Conservation (phyloP, 2,797 vertebrate species). For the Pseudocheirus occidentalis region DNA sequence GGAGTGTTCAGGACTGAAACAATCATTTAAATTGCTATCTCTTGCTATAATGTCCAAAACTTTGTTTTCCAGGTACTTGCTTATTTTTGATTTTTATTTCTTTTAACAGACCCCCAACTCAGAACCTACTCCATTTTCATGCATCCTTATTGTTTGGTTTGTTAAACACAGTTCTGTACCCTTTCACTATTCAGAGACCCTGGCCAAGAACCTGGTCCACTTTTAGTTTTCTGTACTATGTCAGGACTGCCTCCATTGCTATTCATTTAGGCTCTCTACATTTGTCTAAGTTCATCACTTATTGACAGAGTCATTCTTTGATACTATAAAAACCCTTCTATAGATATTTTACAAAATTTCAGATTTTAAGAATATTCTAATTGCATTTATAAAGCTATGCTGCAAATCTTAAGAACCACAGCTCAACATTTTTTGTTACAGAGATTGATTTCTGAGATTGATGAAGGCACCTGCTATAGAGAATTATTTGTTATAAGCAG, state of each 20-base stretch:
- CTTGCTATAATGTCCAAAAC: conserved; percentile 6
- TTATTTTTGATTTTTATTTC: conserved; percentile 2
- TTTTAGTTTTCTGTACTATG: conserved; percentile 28
- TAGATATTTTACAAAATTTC: conserved; percentile 61
- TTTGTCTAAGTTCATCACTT: conserved; percentile 63
- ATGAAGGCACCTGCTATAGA: conserved; percentile 74
- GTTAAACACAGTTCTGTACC: conserved; percentile 27
- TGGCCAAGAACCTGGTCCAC: conserved; percentile 19
- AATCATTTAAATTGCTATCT: conserved; percentile 21
- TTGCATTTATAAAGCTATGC: conserved; percentile 44
- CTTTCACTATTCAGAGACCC: conserved; percentile 54
- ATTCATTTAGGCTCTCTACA: conserved; percentile 52
- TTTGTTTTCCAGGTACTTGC: conserved; percentile 27
- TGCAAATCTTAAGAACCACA: conserved; percentile 64
- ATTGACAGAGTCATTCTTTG: conserved; percentile 9
- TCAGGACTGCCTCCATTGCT: conserved; percentile 27
- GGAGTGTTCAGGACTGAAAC: conserved; percentile 28
- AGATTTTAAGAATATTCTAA: conserved; percentile 57
- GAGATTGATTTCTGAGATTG: conserved; percentile 74
- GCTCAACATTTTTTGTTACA: conserved; percentile 72
- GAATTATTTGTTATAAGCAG: conserved; percentile 77
- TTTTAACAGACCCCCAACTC: conserved; percentile 39
- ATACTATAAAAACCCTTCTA: conserved; percentile 38
- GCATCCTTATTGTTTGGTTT: conserved; percentile 26
- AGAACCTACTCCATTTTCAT: conserved; percentile 45